Percentiles rank a stretch among this genome's conserved stretches.
Evolutionary conservation across 1,140 invertebrate species (phyloP).

Genomic region (Proales similis): DNA sequence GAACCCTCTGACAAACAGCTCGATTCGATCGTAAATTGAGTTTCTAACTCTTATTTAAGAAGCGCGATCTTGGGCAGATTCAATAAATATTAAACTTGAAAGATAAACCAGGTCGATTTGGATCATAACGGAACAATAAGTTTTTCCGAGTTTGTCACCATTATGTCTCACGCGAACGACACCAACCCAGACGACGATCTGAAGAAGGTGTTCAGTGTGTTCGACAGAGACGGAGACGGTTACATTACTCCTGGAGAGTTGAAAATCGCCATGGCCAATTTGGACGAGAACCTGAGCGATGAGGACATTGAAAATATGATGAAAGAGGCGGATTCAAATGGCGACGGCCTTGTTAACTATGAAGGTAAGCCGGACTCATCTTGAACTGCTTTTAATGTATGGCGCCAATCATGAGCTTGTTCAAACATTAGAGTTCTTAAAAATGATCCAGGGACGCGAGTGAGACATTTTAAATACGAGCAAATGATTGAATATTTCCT

Average conservation of each 20-base stretch:
- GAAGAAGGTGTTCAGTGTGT: slow-evolving; percentile 7
- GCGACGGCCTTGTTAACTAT: slow-evolving; percentile 33
- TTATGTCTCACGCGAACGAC: slow-evolving; percentile 20
- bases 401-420: too few species aligned
- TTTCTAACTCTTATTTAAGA: neutral
- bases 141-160: slow-evolving; percentile 24
- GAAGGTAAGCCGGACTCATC: slow-evolving; percentile 22
- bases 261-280: slow-evolving; percentile 16
- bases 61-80: too few species aligned
- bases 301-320: slow-evolving; percentile 37
- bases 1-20: neutral
- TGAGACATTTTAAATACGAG: too few species aligned
- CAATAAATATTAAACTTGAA: neutral
- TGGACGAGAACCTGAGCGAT: slow-evolving; percentile 23
- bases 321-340: slow-evolving; percentile 24
- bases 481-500: too few species aligned
- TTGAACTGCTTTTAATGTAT: too few species aligned
- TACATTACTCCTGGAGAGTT: slow-evolving; percentile 26
- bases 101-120: slow-evolving; percentile 31
- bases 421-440: too few species aligned
- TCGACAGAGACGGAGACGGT: slow-evolving; percentile 32
- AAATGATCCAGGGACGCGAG: too few species aligned
- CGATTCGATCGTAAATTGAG: slow-evolving; percentile 1
- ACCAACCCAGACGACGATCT: slow-evolving; percentile 2
- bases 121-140: slow-evolving; percentile 20